Base-by-base conservation (phyloP, 2,888 invertebrate genomes). In the Sarcophaga caerulescens region DNA sequence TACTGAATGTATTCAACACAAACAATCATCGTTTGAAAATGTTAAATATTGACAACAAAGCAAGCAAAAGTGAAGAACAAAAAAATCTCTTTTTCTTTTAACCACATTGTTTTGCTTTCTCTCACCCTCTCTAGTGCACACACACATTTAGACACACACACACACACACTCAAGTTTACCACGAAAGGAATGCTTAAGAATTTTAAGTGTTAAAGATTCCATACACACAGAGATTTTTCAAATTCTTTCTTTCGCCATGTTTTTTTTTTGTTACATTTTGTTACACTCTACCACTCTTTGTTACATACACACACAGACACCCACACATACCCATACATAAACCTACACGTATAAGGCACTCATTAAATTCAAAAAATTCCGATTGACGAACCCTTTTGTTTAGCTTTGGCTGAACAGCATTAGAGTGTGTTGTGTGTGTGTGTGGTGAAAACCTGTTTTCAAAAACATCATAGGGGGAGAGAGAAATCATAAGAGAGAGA, bases 141-240 rank as follows among this genome's bases (percentile, higher is more conserved):
- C 12, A 66, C 11, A 76, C 35, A 65, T 35, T 73, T 17, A 12
- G 25, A 0, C 47, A 65, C 47, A 59, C 65, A 76, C n/a, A 0
- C 47, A 65, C 47, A 59, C 57, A 73, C n/a, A 21, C n/a, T 23
- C 14, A 73, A 66, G 57, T 84, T 70, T 71, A 68, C 84, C 86
- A 78, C 77, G 63, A 52, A 17, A 52, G 17, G 17, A 52, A 52
- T 86, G 80, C 57, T 74, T 19, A 86, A 84, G 83, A 86, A 84
- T 86, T 80, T 86, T 78, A 78, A 86, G 83, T 86, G 85, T 83
- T 78, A 86, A 85, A 81, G 83, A 84, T 84, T 83, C 81, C 74
- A 86, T 86, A 74, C 83, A 86, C 74, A 35, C 35, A 35, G 35
- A 81, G 85, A 86, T 86, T 86, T 86, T 60, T 25, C 47, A 63